Evolutionary conservation across 2,888 invertebrate species (phyloP).

Genomic region (Caenorhabditis sp.): DNA sequence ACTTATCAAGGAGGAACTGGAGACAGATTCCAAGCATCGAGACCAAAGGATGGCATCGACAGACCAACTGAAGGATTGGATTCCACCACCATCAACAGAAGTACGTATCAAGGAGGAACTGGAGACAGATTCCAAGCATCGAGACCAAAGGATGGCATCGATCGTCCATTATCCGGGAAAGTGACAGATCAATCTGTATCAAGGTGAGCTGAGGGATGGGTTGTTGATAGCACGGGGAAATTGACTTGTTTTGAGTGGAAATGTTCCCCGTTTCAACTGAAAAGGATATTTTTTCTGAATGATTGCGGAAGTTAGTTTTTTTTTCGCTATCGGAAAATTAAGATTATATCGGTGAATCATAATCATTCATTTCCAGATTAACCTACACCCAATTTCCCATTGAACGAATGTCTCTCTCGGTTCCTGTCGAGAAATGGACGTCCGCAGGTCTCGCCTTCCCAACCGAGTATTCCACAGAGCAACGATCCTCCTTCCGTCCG

Average conservation of each 20-base stretch:
- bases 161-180: conserved; percentile 51
- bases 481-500: conserved; percentile 44
- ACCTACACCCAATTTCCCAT: conserved; percentile 65
- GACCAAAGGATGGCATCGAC: conserved; percentile 41
- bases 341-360: background rate
- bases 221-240: too few relatives aligned
- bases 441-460: conserved; percentile 39
- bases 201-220: conserved; percentile 29
- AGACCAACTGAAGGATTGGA: conserved; percentile 26
- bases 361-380: conserved; percentile 44
- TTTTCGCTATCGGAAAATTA: background rate
- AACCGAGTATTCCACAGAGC: conserved; percentile 44
- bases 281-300: too few relatives aligned
- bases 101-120: conserved; percentile 43
- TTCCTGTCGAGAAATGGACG: conserved; percentile 63
- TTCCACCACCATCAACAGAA: conserved; percentile 38
- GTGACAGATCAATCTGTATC: conserved; percentile 61
- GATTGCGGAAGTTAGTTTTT: too few relatives aligned
- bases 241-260: background rate
- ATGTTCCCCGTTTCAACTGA: too few relatives aligned
- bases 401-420: conserved; percentile 51
- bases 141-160: conserved; percentile 35
- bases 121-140: conserved; percentile 32
- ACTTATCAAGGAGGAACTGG: conserved; percentile 50
- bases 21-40: conserved; percentile 21